These are phyloP conservation scores for Acanthosepion esculentum DNA, from an alignment of 2,888 invertebrate genomes.

Conservation along the genomic window DNA sequence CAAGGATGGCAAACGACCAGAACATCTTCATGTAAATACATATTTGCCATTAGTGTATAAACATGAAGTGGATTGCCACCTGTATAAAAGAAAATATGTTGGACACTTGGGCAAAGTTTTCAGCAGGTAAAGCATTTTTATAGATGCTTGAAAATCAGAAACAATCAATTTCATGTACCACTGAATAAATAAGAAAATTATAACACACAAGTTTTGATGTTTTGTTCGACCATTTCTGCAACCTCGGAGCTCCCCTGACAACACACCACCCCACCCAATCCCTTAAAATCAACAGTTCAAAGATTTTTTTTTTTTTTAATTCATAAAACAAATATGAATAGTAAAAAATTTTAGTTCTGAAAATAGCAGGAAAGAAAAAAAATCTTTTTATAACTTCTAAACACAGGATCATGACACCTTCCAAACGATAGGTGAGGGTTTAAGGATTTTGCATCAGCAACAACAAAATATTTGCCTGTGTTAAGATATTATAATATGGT, in stretches of 20 bases:
- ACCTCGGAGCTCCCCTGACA: too few relatives aligned
- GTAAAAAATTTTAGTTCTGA: neutral
- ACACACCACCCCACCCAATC: too few relatives aligned
- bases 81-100: conserved; percentile 12
- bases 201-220: too few relatives aligned
- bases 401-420: neutral
- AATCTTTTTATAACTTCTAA: neutral
- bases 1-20: neutral
- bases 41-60: conserved; percentile 1
- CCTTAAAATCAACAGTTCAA: too few relatives aligned
- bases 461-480: neutral
- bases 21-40: conserved; percentile 33
- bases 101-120: neutral
- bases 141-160: too few relatives aligned
- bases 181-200: too few relatives aligned
- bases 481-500: neutral
- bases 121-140: neutral
- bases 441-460: neutral
- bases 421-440: neutral
- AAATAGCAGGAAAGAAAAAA: neutral
- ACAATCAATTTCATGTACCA: too few relatives aligned
- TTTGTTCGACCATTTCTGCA: too few relatives aligned
- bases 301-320: too few relatives aligned
- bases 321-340: neutral
- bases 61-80: neutral